A percentile compares a stretch with the other conserved stretches of the same genome.
phyloP scores from a whole-genome alignment of 2,888 invertebrate species.

The Melitaea athalia region DNA sequence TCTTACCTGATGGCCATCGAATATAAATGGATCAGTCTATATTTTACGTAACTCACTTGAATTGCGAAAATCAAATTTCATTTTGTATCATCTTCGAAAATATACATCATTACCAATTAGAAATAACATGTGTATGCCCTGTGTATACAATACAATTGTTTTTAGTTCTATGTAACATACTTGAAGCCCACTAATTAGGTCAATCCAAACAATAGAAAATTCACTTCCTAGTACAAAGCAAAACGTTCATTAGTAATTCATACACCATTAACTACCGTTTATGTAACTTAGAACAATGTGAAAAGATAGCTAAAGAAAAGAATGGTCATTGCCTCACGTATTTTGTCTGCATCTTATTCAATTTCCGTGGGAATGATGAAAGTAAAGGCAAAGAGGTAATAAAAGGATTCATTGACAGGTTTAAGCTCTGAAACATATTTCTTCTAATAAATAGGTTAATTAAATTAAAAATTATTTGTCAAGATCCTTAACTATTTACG shows the following conservation, averaged over 20 bases:
- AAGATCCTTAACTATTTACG: background rate
- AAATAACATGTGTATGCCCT: slow-evolving; percentile 2
- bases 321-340: slow-evolving; percentile 76
- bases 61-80: background rate
- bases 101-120: slow-evolving; percentile 1
- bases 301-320: slow-evolving; percentile 74
- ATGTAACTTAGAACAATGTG: slow-evolving; percentile 76
- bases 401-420: slow-evolving; percentile 30
- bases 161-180: slow-evolving; percentile 28
- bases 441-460: too few species aligned
- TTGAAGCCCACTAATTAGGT: slow-evolving; percentile 43
- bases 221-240: slow-evolving; percentile 65
- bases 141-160: slow-evolving; percentile 13
- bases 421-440: slow-evolving; percentile 24
- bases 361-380: slow-evolving; percentile 60
- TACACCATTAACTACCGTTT: slow-evolving; percentile 71
- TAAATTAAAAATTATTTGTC: background rate
- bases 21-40: slow-evolving; percentile 40
- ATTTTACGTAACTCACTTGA: background rate
- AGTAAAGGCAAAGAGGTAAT: background rate
- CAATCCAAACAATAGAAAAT: slow-evolving; percentile 61
- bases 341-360: slow-evolving; percentile 53
- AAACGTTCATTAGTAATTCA: slow-evolving; percentile 71
- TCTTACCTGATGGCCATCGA: slow-evolving; percentile 56
- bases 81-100: slow-evolving; percentile 1